Percentiles rank a stretch among this genome's conserved stretches.
phyloP scores from a whole-genome alignment of 2,888 invertebrate species.

The Linhomoeus sp. region DNA sequence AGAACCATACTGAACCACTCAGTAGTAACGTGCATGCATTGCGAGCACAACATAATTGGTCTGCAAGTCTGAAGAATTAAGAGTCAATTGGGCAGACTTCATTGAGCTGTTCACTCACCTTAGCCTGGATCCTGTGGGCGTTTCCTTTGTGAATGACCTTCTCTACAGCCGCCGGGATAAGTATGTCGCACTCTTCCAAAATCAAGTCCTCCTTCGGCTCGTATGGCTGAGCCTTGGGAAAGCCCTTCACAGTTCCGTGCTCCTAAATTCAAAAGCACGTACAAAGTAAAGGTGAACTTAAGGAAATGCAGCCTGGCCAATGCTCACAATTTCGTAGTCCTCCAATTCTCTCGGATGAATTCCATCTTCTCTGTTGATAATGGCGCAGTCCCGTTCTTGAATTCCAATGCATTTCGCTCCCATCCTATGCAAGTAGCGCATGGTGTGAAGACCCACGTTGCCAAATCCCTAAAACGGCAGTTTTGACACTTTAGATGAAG shows the following conservation, averaged over 20 bases:
- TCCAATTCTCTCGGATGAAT: conserved; percentile 62
- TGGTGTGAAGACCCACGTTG: conserved; percentile 88
- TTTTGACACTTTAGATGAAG: no score
- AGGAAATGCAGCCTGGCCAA: neutral
- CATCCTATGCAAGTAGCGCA: conserved; percentile 67
- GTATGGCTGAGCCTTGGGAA: conserved; percentile 71
- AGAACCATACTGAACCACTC: no score
- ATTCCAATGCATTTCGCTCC: conserved; percentile 81
- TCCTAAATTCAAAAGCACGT: no score
- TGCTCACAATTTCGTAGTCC: conserved; percentile 32
- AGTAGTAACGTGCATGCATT: no score
- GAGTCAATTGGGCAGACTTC: no score
- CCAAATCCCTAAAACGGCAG: conserved; percentile 55
- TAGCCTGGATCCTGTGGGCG: conserved; percentile 67
- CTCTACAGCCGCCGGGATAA: conserved; percentile 86
- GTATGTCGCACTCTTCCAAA: conserved; percentile 79
- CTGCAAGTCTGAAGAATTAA: no score
- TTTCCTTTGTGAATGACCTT: conserved; percentile 78
- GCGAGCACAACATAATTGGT: no score
- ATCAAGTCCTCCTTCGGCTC: conserved; percentile 41
- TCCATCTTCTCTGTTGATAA: conserved; percentile 62
- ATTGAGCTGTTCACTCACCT: conserved; percentile 38
- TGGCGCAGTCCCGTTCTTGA: conserved; percentile 65
- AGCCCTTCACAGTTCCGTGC: conserved; percentile 68
- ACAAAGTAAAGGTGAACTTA: no score